Conservation (phyloP, 1,140 invertebrate genomes). For the Colletes gigas region DNA sequence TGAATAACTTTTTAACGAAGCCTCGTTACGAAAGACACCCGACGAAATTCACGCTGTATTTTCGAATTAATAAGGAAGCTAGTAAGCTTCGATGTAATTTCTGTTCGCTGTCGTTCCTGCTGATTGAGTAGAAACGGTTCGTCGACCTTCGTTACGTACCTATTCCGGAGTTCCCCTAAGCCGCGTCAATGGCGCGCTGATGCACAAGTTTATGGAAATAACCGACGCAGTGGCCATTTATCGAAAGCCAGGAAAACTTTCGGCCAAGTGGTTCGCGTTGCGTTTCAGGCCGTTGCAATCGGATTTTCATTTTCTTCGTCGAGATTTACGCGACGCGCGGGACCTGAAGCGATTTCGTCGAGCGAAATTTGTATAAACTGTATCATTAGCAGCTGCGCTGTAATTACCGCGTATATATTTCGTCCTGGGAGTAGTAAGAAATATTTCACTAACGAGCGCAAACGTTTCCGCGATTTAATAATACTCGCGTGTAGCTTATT, state of each 20-base stretch:
- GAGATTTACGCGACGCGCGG: not conserved
- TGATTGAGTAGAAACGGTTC: not conserved
- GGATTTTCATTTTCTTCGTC: constrained; percentile 6
- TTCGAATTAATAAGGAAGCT: no score
- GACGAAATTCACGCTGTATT: no score
- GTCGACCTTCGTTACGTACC: no score
- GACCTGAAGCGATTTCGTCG: not conserved
- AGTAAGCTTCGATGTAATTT: no score
- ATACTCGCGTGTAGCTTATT: not conserved
- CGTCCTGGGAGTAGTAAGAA: constrained; percentile 12
- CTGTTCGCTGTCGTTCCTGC: not conserved
- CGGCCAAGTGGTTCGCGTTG: not conserved
- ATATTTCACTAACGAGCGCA: constrained; percentile 37
- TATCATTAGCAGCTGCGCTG: constrained; percentile 12
- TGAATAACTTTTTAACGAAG: no score
- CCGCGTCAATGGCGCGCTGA: not conserved
- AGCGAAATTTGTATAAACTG: constrained; percentile 21
- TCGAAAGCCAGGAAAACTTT: not conserved
- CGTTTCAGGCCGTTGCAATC: not conserved
- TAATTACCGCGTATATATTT: constrained; percentile 22
- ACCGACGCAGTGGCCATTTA: not conserved
- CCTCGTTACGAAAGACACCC: no score
- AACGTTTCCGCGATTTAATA: constrained; percentile 19
- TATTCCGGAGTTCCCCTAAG: not conserved
- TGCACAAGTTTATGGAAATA: not conserved